A percentile compares a stretch with the other conserved stretches of the same genome.
Evolutionary conservation across 2,113 vertebrate species (phyloP).

Genomic region (Indicator indicator): DNA sequence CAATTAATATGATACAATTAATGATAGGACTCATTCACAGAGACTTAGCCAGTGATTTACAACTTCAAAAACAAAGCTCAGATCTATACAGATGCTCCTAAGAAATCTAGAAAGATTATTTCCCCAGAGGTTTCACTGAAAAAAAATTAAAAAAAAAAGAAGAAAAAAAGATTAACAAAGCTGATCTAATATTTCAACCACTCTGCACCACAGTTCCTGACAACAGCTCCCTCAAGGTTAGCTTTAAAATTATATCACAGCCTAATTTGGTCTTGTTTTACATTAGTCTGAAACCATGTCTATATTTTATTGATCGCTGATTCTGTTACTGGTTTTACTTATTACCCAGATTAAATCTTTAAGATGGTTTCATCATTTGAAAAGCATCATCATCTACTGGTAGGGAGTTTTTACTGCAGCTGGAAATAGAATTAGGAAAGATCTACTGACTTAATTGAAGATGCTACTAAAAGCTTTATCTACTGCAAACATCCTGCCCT

Average conservation of each 20-base stretch:
- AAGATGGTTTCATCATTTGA: slow-evolving; percentile 12
- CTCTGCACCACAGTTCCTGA: not conserved
- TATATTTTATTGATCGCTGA: slow-evolving; percentile 29
- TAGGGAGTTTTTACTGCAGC: slow-evolving; percentile 1
- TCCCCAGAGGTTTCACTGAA: not conserved
- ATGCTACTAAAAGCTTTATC: slow-evolving; percentile 19
- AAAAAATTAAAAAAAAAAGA: not conserved
- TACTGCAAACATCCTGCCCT: not conserved
- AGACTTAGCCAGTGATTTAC: not conserved
- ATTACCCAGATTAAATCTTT: slow-evolving; percentile 29
- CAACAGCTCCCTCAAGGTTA: not conserved
- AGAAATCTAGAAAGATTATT: not conserved
- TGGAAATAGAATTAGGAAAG: slow-evolving; percentile 35
- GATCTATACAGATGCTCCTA: not conserved
- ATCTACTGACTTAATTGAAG: slow-evolving; percentile 28
- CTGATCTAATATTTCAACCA: slow-evolving; percentile 4
- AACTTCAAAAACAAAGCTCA: not conserved
- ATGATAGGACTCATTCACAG: not conserved
- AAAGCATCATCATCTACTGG: slow-evolving; percentile 23
- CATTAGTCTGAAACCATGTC: not conserved
- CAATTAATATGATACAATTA: not conserved
- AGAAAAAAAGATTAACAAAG: not conserved
- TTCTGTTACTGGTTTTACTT: slow-evolving; percentile 31
- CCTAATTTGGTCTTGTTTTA: not conserved
- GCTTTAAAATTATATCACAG: not conserved